Conservation (phyloP, 2,888 invertebrate genomes). For the Oegoconia quadripuncta region DNA sequence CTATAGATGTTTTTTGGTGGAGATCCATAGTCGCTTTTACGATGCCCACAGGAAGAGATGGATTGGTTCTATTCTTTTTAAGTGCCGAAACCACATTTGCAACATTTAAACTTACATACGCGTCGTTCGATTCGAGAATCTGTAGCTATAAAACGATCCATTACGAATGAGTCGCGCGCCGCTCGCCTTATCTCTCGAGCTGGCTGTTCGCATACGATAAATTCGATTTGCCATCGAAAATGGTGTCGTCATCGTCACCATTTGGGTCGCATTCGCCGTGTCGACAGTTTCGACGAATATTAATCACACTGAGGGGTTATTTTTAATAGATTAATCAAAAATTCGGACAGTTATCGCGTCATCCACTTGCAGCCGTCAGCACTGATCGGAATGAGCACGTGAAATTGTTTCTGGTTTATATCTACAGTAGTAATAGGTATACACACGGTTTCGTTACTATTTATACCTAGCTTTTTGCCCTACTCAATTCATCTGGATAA, state of each 20-base stretch:
- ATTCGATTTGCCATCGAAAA: slow-evolving; percentile 5
- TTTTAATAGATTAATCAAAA: slow-evolving; percentile 4
- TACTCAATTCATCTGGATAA: no score
- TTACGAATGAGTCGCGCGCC: slow-evolving; percentile 1
- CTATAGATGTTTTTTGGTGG: no score
- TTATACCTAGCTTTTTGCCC: no score
- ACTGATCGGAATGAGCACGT: no score
- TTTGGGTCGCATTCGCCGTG: background rate
- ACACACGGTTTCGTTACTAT: no score
- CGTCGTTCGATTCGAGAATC: background rate
- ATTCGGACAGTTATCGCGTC: background rate
- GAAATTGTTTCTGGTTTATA: no score
- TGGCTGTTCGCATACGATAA: slow-evolving; percentile 3
- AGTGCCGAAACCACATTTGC: no score
- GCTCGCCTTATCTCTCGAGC: background rate
- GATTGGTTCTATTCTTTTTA: no score
- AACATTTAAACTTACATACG: background rate
- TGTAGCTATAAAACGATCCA: background rate
- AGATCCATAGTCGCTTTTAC: no score
- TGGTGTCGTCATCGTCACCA: slow-evolving; percentile 2
- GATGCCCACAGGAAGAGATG: no score
- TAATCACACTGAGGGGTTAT: slow-evolving; percentile 3
- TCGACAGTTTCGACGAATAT: slow-evolving; percentile 2
- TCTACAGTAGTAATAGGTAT: no score
- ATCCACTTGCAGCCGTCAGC: background rate